Conservation (phyloP, 2,797 vertebrate species). For the Buphagus erythrorhynchus region DNA sequence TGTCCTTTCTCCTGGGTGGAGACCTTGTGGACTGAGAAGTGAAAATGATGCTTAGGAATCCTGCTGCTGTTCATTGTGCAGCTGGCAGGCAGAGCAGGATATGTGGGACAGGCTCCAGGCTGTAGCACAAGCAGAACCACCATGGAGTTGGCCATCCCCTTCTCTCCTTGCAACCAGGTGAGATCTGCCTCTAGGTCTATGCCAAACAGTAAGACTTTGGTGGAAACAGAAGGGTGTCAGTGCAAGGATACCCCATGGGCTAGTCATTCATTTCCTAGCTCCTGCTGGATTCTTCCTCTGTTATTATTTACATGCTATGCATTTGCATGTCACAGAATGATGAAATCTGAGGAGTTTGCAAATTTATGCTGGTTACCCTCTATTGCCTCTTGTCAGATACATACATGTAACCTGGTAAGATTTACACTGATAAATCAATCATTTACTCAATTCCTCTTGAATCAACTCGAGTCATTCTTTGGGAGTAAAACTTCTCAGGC, state of each 20-base stretch:
- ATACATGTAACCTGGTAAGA: neutral
- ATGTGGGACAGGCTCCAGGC: neutral
- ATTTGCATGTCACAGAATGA: neutral
- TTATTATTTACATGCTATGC: neutral
- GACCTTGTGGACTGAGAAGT: neutral
- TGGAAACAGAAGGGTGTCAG: neutral
- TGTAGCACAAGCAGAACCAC: neutral
- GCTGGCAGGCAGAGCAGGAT: neutral
- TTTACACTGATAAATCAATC: neutral
- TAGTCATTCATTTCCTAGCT: neutral
- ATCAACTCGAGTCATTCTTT: neutral
- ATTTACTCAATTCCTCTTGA: neutral
- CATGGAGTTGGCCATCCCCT: neutral
- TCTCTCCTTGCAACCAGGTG: neutral
- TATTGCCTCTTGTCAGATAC: neutral
- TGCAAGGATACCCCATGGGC: neutral
- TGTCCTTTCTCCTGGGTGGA: neutral
- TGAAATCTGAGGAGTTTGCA: neutral
- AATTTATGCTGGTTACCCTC: neutral
- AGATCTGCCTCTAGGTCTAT: neutral
- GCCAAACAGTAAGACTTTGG: neutral
- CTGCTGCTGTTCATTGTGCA: neutral
- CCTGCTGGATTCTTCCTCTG: neutral
- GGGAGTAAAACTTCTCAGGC: neutral
- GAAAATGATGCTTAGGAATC: neutral